phyloP scores from a whole-genome alignment of 2,113 vertebrate genomes.

The Cavia porcellus region DNA sequence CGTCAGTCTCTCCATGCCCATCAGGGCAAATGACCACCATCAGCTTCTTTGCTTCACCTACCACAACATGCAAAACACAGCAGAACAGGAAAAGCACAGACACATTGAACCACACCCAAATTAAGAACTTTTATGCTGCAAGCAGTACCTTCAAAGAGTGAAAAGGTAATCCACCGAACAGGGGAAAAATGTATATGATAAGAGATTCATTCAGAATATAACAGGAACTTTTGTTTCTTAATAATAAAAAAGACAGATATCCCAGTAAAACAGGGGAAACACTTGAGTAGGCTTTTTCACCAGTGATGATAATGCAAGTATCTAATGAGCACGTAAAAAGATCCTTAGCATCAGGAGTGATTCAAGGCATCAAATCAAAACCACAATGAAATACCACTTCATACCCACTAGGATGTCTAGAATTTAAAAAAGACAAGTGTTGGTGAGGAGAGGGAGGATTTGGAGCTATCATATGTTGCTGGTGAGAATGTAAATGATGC shows the following conservation, averaged over 20 bases:
- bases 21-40: neutral
- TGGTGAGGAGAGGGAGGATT: neutral
- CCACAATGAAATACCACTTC: neutral
- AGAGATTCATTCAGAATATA: neutral
- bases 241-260: neutral
- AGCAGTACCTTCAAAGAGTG: neutral
- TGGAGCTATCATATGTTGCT: neutral
- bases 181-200: neutral
- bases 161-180: neutral
- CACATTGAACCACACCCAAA: neutral
- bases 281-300: neutral
- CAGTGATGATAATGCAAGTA: neutral
- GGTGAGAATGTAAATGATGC: neutral
- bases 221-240: constrained; percentile 5
- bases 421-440: neutral
- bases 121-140: neutral
- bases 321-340: neutral
- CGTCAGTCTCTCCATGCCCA: neutral
- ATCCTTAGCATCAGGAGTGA: neutral
- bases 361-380: constrained; percentile 2
- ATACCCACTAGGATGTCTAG: neutral
- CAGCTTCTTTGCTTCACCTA: neutral
- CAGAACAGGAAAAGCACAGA: neutral
- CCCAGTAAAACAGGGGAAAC: neutral
- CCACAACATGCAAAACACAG: neutral